These are phyloP conservation scores for Limnodromus scolopaceus DNA, from an alignment of 2,797 vertebrate species.

Conservation along the genomic window DNA sequence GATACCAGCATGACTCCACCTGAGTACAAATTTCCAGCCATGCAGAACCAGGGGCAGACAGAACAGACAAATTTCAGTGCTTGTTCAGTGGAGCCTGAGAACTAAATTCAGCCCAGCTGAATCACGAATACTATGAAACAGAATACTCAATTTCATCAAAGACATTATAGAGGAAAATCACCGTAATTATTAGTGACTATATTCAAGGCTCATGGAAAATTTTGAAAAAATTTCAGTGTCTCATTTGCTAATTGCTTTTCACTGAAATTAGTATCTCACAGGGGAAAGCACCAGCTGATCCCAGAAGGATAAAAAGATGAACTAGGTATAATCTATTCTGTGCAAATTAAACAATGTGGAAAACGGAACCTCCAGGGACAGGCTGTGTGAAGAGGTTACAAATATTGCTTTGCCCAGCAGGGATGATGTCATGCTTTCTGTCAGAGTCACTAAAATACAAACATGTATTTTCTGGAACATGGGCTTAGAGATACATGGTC, in stretches of 20 bases:
- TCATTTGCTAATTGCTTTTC: background rate
- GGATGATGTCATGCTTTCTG: slow-evolving; percentile 23
- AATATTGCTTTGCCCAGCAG: background rate
- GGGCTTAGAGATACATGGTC: background rate
- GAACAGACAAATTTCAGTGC: background rate
- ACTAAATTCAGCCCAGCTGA: background rate
- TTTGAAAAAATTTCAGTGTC: background rate
- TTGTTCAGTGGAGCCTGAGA: background rate
- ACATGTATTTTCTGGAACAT: background rate
- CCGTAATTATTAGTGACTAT: background rate
- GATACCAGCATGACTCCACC: background rate
- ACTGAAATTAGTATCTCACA: background rate
- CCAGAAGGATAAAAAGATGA: background rate
- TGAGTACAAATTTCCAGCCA: background rate
- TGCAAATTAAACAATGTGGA: background rate
- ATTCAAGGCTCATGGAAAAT: background rate
- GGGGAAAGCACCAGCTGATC: background rate
- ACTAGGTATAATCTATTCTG: background rate
- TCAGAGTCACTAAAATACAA: slow-evolving; percentile 4
- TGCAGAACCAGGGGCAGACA: background rate
- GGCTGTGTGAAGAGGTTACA: background rate
- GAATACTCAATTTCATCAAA: background rate
- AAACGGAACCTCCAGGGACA: background rate
- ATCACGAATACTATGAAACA: background rate
- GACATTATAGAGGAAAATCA: background rate